phyloP scores from a whole-genome alignment of 1,140 invertebrate genomes.

The Megathymus violae region DNA sequence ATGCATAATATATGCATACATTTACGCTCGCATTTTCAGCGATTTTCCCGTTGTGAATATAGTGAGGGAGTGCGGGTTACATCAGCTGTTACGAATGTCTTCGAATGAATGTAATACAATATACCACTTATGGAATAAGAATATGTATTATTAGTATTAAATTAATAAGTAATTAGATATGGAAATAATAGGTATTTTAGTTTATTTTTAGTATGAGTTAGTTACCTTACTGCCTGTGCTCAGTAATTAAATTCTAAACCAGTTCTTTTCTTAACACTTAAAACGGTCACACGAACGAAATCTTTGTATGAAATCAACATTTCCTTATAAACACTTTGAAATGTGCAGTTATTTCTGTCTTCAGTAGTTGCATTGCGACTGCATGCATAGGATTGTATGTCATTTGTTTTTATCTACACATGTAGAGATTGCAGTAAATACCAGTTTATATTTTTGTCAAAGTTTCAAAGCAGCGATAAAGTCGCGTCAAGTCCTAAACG shows the following conservation, averaged over 20 bases:
- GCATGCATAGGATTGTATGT: too few species aligned
- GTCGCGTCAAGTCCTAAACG: too few species aligned
- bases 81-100: neutral
- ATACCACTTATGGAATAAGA: too few species aligned
- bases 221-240: neutral
- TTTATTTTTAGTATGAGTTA: neutral
- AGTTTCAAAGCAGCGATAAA: too few species aligned
- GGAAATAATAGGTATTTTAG: neutral
- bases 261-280: neutral
- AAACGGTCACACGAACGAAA: neutral
- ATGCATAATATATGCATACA: neutral
- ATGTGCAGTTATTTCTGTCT: too few species aligned
- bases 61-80: neutral
- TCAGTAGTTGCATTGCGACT: too few species aligned
- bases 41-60: neutral
- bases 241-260: neutral
- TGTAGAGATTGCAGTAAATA: too few species aligned
- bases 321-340: too few species aligned
- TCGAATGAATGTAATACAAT: too few species aligned
- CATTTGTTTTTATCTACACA: too few species aligned
- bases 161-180: neutral
- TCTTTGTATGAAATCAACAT: too few species aligned
- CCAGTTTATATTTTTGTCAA: too few species aligned
- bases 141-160: neutral
- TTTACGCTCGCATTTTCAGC: neutral